These are phyloP conservation scores for Danio choprae DNA, from an alignment of 2,797 vertebrate species.

Conservation along the genomic window DNA sequence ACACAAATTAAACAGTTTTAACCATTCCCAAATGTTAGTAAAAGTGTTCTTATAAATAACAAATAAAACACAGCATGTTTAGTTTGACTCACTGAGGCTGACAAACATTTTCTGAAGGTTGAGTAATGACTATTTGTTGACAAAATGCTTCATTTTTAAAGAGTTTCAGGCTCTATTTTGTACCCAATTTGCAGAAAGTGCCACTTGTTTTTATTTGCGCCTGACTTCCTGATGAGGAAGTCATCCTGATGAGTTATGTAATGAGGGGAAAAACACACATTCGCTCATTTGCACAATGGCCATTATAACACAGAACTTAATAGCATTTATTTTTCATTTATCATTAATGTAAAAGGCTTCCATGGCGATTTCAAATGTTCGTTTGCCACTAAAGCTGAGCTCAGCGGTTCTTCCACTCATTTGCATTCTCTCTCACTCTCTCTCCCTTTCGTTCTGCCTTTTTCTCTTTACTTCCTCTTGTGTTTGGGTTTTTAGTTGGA, in stretches of 20 bases:
- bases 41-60: background rate
- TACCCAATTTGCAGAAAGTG: constrained; percentile 28
- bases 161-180: constrained; percentile 25
- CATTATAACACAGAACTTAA: constrained; percentile 39
- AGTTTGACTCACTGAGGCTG: constrained; percentile 2
- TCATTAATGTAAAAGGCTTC: constrained; percentile 30
- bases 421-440: constrained; percentile 9
- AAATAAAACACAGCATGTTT: background rate
- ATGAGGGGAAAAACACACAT: constrained; percentile 17
- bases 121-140: constrained; percentile 12
- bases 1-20: background rate
- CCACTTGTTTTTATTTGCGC: constrained; percentile 33
- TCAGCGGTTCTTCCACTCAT: constrained; percentile 42
- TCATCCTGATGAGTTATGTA: constrained; percentile 41
- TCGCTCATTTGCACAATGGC: constrained; percentile 27
- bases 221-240: constrained; percentile 36
- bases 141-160: background rate
- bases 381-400: constrained; percentile 39
- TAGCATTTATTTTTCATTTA: constrained; percentile 43
- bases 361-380: constrained; percentile 22
- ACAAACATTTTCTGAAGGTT: constrained; percentile 26
- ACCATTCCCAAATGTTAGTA: background rate
- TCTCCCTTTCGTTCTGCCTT: constrained; percentile 20
- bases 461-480: constrained; percentile 11
- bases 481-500: constrained; percentile 26